Percentiles rank a stretch among this genome's conserved stretches.
Evolutionary conservation across 30 jellyfish, hydroid and myxozoan genomes (phyloP).

Genomic region (Aurelia aurita complex sp. Pacific): DNA sequence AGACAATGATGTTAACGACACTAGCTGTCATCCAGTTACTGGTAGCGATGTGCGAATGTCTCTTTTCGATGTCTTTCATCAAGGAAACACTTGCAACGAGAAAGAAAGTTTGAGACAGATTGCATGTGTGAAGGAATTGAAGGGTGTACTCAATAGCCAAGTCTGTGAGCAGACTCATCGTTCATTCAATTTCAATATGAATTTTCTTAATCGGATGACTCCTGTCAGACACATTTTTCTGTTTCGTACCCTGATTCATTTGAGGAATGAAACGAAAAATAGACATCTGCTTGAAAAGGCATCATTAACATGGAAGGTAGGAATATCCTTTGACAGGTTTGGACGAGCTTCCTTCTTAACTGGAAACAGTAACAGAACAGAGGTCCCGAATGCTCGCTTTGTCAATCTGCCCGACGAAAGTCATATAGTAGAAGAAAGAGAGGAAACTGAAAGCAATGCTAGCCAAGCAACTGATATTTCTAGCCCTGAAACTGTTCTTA

Average conservation of each 20-base stretch:
- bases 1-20: background rate
- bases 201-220: constrained; percentile 30
- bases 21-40: constrained; percentile 54
- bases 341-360: constrained; percentile 12
- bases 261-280: constrained; percentile 27
- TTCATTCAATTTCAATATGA: constrained; percentile 14
- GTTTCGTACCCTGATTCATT: constrained; percentile 41
- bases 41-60: constrained; percentile 31
- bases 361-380: too few species aligned
- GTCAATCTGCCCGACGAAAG: too few species aligned
- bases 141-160: constrained; percentile 49
- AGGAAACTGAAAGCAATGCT: too few species aligned
- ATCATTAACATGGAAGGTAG: constrained; percentile 3
- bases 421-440: too few species aligned
- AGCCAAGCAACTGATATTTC: too few species aligned
- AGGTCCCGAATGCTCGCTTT: too few species aligned
- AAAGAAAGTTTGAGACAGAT: constrained; percentile 44
- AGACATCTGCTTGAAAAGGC: background rate
- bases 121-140: constrained; percentile 45
- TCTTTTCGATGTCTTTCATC: constrained; percentile 60
- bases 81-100: constrained; percentile 29
- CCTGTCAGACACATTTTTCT: constrained; percentile 35
- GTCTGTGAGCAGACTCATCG: constrained; percentile 67
- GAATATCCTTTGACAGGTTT: background rate
- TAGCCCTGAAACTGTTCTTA: too few species aligned